These are phyloP conservation scores for Bembecia ichneumoniformis DNA, from an alignment of 2,888 invertebrate genomes.

Conservation along the genomic window DNA sequence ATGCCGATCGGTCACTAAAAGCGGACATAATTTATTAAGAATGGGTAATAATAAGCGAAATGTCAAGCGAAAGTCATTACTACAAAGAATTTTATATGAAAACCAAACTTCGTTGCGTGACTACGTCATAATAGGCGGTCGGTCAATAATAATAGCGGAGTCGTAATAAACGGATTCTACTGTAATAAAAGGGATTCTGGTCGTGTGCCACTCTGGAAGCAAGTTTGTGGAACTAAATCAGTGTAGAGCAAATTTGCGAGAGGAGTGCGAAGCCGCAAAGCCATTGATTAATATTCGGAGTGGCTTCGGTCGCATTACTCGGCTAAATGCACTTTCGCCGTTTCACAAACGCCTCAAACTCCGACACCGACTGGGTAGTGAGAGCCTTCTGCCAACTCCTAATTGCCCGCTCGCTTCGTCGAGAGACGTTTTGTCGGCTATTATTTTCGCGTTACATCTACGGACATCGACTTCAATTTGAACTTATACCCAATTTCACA, in stretches of 20 bases:
- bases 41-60: too few species aligned
- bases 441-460: background rate
- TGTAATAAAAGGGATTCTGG: too few species aligned
- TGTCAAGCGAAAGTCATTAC: too few species aligned
- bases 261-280: conserved; percentile 18
- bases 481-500: too few species aligned
- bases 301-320: conserved; percentile 33
- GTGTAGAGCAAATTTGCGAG: conserved; percentile 9
- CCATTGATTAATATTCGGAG: conserved; percentile 55
- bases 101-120: too few species aligned
- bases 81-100: too few species aligned
- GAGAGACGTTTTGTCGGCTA: conserved; percentile 25
- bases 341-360: conserved; percentile 34
- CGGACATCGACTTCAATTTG: too few species aligned
- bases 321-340: conserved; percentile 60
- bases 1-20: too few species aligned
- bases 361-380: conserved; percentile 29
- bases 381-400: conserved; percentile 34
- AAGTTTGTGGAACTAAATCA: conserved; percentile 16
- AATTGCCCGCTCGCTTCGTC: conserved; percentile 43
- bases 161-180: too few species aligned
- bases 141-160: too few species aligned
- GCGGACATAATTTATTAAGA: too few species aligned
- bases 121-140: too few species aligned
- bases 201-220: background rate